Evolutionary conservation across 2,113 vertebrate genomes (phyloP).

Genomic region (Ceyx melanurus): DNA sequence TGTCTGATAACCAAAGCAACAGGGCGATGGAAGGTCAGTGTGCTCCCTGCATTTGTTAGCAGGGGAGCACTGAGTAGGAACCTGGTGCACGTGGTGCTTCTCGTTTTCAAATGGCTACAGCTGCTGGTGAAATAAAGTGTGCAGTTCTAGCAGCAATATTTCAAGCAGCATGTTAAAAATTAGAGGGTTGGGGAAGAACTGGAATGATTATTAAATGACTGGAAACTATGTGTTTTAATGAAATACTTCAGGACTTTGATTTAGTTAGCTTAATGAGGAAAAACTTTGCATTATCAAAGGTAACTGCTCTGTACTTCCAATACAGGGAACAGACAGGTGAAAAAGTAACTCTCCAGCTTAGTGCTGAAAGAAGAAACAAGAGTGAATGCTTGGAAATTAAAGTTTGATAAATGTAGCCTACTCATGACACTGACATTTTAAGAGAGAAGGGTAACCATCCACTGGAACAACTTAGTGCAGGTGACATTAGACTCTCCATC

Average conservation of each 20-base stretch:
- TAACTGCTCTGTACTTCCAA: neutral
- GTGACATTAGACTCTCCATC: neutral
- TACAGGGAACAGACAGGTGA: neutral
- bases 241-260: neutral
- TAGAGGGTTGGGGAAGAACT: neutral
- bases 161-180: constrained; percentile 20
- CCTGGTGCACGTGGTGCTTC: neutral
- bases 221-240: neutral
- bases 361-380: neutral
- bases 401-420: neutral
- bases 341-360: neutral
- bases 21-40: neutral
- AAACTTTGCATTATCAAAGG: constrained; percentile 10
- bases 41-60: neutral
- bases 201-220: constrained; percentile 7
- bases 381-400: neutral
- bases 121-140: neutral
- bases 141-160: neutral
- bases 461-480: neutral
- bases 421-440: neutral
- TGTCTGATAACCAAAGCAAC: neutral
- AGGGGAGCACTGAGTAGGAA: neutral
- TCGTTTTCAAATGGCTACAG: neutral
- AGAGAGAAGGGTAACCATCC: neutral
- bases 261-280: constrained; percentile 15